Evolutionary conservation across 2,797 vertebrate species (phyloP).

Genomic region (Thalassophryne amazonica): DNA sequence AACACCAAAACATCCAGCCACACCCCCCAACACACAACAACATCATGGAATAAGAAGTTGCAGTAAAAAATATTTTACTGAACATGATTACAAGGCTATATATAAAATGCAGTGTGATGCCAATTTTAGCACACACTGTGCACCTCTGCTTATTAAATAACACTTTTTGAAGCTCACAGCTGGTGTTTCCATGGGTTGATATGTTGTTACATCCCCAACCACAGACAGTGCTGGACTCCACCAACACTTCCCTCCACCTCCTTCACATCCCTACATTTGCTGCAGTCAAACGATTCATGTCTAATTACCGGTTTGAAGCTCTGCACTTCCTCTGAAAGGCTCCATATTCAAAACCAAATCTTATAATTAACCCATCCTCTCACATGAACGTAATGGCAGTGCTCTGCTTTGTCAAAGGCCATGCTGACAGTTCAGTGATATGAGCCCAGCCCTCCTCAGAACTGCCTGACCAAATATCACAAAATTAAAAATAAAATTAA

Average conservation of each 20-base stretch:
- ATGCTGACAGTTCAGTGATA: conserved; percentile 73
- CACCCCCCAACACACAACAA: no score
- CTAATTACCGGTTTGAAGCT: conserved; percentile 76
- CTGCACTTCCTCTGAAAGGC: conserved; percentile 68
- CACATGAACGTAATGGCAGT: conserved; percentile 75
- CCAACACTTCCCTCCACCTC: conserved; percentile 35
- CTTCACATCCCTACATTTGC: conserved; percentile 47
- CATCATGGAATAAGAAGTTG: no score
- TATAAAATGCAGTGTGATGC: background rate
- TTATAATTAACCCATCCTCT: conserved; percentile 82
- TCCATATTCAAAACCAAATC: conserved; percentile 77
- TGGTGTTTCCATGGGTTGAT: conserved; percentile 23
- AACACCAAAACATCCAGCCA: no score
- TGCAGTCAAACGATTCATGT: conserved; percentile 72
- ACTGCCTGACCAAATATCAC: conserved; percentile 39
- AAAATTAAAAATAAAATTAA: conserved; percentile 55
- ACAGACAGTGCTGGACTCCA: conserved; percentile 45
- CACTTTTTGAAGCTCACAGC: background rate
- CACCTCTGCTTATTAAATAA: background rate
- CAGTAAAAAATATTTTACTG: no score
- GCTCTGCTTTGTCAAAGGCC: conserved; percentile 66
- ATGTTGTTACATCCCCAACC: conserved; percentile 7
- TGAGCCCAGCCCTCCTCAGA: conserved; percentile 43
- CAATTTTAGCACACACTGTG: background rate
- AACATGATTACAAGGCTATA: background rate